Evolutionary conservation across 2,888 invertebrate genomes (phyloP).

Genomic region (Chrysotoxum bicinctum): DNA sequence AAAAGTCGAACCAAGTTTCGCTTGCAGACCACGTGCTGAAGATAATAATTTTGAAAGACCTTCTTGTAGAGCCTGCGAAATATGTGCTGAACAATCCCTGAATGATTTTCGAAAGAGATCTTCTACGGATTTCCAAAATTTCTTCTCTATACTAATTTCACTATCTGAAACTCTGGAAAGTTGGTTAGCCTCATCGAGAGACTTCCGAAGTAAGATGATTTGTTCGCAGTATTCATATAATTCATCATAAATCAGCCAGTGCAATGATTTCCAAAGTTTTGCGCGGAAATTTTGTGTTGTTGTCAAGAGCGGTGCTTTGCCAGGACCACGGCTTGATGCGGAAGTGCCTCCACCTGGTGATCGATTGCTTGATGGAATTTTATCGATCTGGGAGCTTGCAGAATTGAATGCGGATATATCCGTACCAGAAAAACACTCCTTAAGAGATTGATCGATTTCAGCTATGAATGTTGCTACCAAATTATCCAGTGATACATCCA

Average conservation of each 20-base stretch:
- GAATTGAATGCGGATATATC: slow-evolving; percentile 83
- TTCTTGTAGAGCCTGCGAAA: slow-evolving; percentile 80
- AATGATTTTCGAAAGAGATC: slow-evolving; percentile 81
- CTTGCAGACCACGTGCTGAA: slow-evolving; percentile 77
- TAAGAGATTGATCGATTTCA: slow-evolving; percentile 80
- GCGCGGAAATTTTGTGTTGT: slow-evolving; percentile 83
- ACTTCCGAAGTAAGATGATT: slow-evolving; percentile 80
- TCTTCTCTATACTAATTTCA: slow-evolving; percentile 81
- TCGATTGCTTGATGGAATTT: slow-evolving; percentile 50
- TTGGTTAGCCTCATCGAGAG: slow-evolving; percentile 78
- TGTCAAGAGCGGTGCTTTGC: slow-evolving; percentile 83
- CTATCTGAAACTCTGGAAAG: slow-evolving; percentile 75
- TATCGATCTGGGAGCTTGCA: slow-evolving; percentile 78
- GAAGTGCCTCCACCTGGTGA: slow-evolving; percentile 74
- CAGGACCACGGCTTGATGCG: slow-evolving; percentile 80
- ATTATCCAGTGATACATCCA: slow-evolving; percentile 80
- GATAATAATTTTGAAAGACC: slow-evolving; percentile 80
- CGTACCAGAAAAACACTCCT: slow-evolving; percentile 81
- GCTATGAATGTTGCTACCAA: slow-evolving; percentile 79
- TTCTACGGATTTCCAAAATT: slow-evolving; percentile 83
- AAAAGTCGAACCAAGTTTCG: slow-evolving; percentile 77
- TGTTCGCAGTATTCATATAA: slow-evolving; percentile 88
- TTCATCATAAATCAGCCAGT: slow-evolving; percentile 90
- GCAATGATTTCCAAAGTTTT: slow-evolving; percentile 93
- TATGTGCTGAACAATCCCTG: slow-evolving; percentile 78